phyloP scores from a whole-genome alignment of 1,140 invertebrate species.

The Caenorhabditis brenneri region DNA sequence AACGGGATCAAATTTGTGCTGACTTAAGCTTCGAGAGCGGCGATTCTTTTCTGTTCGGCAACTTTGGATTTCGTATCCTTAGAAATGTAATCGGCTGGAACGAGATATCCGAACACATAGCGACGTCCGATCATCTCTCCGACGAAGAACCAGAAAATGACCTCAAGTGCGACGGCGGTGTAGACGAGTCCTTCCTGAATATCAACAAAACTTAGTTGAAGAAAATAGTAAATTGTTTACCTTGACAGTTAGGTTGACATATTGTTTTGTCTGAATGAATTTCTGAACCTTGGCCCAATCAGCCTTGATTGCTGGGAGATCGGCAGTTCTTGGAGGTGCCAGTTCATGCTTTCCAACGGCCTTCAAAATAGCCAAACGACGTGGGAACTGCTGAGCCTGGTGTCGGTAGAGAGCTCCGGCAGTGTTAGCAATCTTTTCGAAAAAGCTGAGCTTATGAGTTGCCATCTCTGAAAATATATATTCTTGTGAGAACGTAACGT shows the following conservation, averaged over 20 bases:
- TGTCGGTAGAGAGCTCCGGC: slow-evolving; percentile 66
- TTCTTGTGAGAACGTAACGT: no score
- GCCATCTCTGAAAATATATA: slow-evolving; percentile 58
- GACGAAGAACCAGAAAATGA: slow-evolving; percentile 86
- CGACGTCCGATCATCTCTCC: slow-evolving; percentile 88
- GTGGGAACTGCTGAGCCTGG: slow-evolving; percentile 63
- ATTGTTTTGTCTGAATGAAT: slow-evolving; percentile 79
- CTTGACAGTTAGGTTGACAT: slow-evolving; percentile 81
- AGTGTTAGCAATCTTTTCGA: slow-evolving; percentile 67
- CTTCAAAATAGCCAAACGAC: slow-evolving; percentile 77
- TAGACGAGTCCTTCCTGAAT: slow-evolving; percentile 84
- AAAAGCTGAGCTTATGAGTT: slow-evolving; percentile 63
- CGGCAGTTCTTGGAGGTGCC: slow-evolving; percentile 82
- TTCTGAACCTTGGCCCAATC: slow-evolving; percentile 78
- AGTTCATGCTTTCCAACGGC: slow-evolving; percentile 92
- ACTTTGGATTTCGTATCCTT: slow-evolving; percentile 50
- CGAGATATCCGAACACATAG: slow-evolving; percentile 63
- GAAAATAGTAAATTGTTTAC: not conserved
- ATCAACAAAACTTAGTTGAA: slow-evolving; percentile 56
- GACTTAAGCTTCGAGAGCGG: not conserved
- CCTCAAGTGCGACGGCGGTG: slow-evolving; percentile 83
- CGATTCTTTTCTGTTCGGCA: slow-evolving; percentile 6
- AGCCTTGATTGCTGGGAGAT: slow-evolving; percentile 81
- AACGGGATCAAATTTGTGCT: not conserved
- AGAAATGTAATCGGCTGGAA: slow-evolving; percentile 58